Base-by-base conservation (phyloP, 2,797 vertebrate species). In the Luscinia megarhynchos region DNA sequence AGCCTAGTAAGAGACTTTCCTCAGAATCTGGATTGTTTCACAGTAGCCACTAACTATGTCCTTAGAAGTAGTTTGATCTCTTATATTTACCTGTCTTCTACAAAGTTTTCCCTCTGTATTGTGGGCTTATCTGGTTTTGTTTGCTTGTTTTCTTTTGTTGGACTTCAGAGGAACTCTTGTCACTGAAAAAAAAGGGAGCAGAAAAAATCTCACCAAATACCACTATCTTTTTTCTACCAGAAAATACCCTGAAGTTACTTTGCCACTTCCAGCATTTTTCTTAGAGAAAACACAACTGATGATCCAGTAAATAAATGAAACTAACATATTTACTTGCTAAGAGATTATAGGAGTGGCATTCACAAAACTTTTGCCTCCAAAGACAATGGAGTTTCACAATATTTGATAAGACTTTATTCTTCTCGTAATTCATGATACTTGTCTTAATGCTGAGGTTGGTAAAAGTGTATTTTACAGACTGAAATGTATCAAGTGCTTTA, bases 401-500 rank as follows among this genome's bases (percentile, higher is more conserved):
- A 17, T 85, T 94, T 81, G 50, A 11, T 73, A 83, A 64, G 38
- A 58, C 48, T 90, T 94, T 62, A 34, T 90, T 92, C 30, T 73
- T 89, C 29, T 80, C 0, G 0, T 87, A 68, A 72, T 61, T 95
- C 72, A 85, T 43, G 3, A 57, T 64, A 27, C 16, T 88, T 91
- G 74, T 92, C 76, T 89, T 88, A 79, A 86, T 72, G 58, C 84
- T 69, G 92, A 90, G 17, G 30, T 79, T 95, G 66, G 79, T 86
- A 76, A 83, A 94, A 83, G 40, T 91, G 72, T 89, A 87, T 90
- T 90, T 84, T 88, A 78, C 21, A 43, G 61, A 85, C 46, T 76
- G 29, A 91, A 78, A 81, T 79, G 55, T 91, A 93, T 78, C 38
- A 92, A 96, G 87, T 96, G 92, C 92, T 92, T 93, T 95, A 77